Percentiles rank a stretch among this genome's conserved stretches.
phyloP scores from a whole-genome alignment of 2,888 invertebrate genomes.

The Stenoptilia bipunctidactyla region DNA sequence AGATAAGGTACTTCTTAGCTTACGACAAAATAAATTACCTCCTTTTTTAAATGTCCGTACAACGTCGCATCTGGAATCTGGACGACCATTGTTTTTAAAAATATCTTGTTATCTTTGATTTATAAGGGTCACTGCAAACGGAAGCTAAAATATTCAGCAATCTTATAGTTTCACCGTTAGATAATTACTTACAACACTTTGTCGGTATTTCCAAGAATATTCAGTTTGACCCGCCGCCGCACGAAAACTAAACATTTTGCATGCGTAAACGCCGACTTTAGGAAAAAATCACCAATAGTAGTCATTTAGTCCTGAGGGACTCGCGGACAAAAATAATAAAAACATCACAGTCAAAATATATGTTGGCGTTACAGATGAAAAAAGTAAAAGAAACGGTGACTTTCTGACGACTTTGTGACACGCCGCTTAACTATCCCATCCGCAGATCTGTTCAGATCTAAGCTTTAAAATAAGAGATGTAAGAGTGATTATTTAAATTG shows the following conservation, averaged over 20 bases:
- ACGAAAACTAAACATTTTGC: slow-evolving; percentile 37
- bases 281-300: slow-evolving; percentile 43
- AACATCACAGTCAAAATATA: slow-evolving; percentile 72
- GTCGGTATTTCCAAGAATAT: slow-evolving; percentile 53
- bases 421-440: slow-evolving; percentile 38
- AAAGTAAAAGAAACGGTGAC: slow-evolving; percentile 54
- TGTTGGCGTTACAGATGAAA: slow-evolving; percentile 52
- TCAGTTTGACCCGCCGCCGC: slow-evolving; percentile 21
- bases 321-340: slow-evolving; percentile 69
- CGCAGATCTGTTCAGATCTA: neutral
- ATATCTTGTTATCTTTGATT: slow-evolving; percentile 43
- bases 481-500: slow-evolving; percentile 13
- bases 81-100: too few species aligned
- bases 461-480: slow-evolving; percentile 15
- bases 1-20: too few species aligned
- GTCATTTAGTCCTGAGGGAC: slow-evolving; percentile 43
- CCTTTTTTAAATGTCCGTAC: too few species aligned
- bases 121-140: slow-evolving; percentile 44
- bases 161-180: slow-evolving; percentile 56
- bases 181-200: slow-evolving; percentile 51
- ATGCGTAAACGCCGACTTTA: slow-evolving; percentile 43
- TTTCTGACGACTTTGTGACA: slow-evolving; percentile 58
- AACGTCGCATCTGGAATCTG: too few species aligned
- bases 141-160: slow-evolving; percentile 59
- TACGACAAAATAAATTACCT: too few species aligned